Percentiles rank a stretch among this genome's conserved stretches.
These are phyloP conservation scores for Lithophane semibrunnea DNA, from an alignment of 2,888 invertebrate genomes.

Conservation along the genomic window DNA sequence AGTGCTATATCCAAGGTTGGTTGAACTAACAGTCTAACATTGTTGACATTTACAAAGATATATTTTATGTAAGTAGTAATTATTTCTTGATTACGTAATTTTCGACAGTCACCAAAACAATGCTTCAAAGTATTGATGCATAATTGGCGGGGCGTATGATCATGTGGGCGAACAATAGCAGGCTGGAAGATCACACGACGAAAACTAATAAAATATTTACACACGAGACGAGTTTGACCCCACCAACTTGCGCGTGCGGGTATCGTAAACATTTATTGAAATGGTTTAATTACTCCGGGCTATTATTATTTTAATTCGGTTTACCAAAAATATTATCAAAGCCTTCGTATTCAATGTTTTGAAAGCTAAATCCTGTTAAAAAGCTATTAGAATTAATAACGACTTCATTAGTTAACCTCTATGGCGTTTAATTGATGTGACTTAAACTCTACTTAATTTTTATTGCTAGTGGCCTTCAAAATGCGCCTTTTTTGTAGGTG, in stretches of 20 bases:
- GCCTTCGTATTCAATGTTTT: constrained; percentile 4
- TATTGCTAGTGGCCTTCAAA: constrained; percentile 32
- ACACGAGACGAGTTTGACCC: constrained; percentile 39
- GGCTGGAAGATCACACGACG: constrained; percentile 55
- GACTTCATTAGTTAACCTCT: constrained; percentile 28
- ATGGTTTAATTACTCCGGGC: neutral
- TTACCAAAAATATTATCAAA: neutral
- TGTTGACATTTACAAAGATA: constrained; percentile 74
- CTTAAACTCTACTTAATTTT: constrained; percentile 13
- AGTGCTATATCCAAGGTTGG: constrained; percentile 34
- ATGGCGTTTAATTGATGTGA: constrained; percentile 28
- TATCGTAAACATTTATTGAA: constrained; percentile 5
- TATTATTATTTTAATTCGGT: neutral
- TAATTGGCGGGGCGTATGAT: constrained; percentile 66
- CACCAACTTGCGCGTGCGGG: constrained; percentile 21
- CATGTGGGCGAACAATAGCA: constrained; percentile 63
- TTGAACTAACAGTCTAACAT: constrained; percentile 22
- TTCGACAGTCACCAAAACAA: constrained; percentile 71
- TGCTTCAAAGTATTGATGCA: constrained; percentile 66
- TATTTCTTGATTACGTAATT: constrained; percentile 75
- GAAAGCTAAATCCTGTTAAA: constrained; percentile 5
- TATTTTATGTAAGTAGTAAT: constrained; percentile 59
- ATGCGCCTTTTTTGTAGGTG: constrained; percentile 32
- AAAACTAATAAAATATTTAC: constrained; percentile 46
- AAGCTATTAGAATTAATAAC: constrained; percentile 37